phyloP scores from a whole-genome alignment of 2,888 invertebrate genomes.

The Ochropleura leucogaster region DNA sequence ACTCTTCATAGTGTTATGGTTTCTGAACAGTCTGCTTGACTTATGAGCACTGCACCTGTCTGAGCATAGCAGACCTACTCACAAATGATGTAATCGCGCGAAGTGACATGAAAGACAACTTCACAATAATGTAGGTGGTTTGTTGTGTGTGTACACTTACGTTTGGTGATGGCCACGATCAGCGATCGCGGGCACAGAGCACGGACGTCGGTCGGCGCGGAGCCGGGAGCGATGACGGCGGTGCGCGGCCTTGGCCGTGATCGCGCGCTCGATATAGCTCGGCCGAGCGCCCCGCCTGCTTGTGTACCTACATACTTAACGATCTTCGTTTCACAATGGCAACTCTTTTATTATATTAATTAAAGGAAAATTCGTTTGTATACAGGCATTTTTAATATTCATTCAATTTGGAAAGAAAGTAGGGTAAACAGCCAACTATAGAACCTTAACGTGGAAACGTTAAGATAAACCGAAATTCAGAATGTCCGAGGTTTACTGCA shows the following conservation, averaged over 20 bases:
- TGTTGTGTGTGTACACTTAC: constrained; percentile 24
- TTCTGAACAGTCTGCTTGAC: too few relatives aligned
- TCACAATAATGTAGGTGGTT: constrained; percentile 61
- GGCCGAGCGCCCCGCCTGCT: constrained; percentile 74
- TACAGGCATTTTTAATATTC: not conserved
- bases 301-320: not conserved
- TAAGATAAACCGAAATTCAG: too few relatives aligned
- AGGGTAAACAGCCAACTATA: too few relatives aligned
- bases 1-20: too few relatives aligned
- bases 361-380: constrained; percentile 9
- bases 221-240: constrained; percentile 78
- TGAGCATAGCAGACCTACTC: not conserved
- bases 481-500: too few relatives aligned
- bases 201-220: constrained; percentile 71
- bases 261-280: constrained; percentile 89
- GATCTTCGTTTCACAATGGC: not conserved
- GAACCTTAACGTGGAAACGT: too few relatives aligned
- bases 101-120: constrained; percentile 6
- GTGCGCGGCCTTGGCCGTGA: constrained; percentile 89
- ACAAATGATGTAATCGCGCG: constrained; percentile 3
- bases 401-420: too few relatives aligned
- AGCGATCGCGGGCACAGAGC: constrained; percentile 60
- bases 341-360: not conserved
- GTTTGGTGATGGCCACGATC: constrained; percentile 49
- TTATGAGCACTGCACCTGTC: not conserved